phyloP scores from a whole-genome alignment of 2,113 vertebrate species.

The Pollachius pollachius region DNA sequence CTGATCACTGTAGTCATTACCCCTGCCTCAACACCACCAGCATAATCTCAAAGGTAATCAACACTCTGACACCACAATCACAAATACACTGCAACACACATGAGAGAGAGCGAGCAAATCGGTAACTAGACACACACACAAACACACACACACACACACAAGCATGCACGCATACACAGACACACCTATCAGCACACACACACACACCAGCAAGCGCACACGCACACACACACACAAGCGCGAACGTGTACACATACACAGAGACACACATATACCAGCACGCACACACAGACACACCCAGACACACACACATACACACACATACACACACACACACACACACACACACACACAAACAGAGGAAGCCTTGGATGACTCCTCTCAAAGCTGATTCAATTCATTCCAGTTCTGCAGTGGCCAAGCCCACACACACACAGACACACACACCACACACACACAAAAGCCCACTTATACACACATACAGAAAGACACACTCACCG shows the following conservation, averaged over 20 bases:
- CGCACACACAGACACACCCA: background rate
- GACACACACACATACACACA: background rate
- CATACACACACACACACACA: background rate
- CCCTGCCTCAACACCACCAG: too few relatives aligned
- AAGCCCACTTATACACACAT: background rate
- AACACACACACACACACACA: background rate
- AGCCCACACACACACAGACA: background rate
- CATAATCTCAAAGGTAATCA: too few relatives aligned
- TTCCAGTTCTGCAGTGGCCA: constrained; percentile 36
- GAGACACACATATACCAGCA: background rate
- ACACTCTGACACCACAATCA: too few relatives aligned
- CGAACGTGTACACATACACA: background rate
- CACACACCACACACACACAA: background rate
- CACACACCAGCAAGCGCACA: background rate
- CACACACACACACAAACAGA: background rate
- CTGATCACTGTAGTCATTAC: too few relatives aligned
- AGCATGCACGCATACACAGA: background rate
- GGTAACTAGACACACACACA: background rate
- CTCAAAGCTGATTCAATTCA: constrained; percentile 53
- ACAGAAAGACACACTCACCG: background rate
- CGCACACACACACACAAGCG: background rate
- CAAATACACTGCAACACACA: too few relatives aligned
- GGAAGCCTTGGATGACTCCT: constrained; percentile 40
- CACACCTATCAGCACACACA: background rate
- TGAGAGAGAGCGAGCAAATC: too few relatives aligned